phyloP scores from a whole-genome alignment of 2,797 vertebrate species.

The Myotis vivesi region DNA sequence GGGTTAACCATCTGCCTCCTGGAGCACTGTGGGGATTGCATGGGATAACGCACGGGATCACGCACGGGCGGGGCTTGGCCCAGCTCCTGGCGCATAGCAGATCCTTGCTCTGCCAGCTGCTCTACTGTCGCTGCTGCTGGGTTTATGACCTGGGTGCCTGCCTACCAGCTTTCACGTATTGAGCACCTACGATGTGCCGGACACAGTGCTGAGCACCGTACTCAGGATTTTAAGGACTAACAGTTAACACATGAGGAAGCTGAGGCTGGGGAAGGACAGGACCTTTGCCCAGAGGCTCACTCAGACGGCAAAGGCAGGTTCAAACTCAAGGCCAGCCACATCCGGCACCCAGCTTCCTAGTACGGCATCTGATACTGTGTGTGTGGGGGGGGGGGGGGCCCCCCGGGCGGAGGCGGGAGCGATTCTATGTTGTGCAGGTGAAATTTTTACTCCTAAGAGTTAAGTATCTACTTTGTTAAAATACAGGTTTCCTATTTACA shows the following conservation, averaged over 20 bases:
- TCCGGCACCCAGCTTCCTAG: neutral
- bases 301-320: neutral
- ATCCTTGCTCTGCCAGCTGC: neutral
- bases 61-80: fast-evolving
- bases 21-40: fast-evolving
- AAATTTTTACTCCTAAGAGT: neutral
- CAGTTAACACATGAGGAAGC: neutral
- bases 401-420: fast-evolving
- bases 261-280: neutral
- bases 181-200: fast-evolving
- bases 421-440: neutral
- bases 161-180: fast-evolving
- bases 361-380: neutral
- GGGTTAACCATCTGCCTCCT: neutral
- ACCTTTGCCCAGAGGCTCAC: neutral
- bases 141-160: neutral
- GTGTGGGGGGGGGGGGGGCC: no score
- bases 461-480: neutral
- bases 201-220: no score
- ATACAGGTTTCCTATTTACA: neutral
- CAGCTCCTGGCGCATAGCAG: fast-evolving
- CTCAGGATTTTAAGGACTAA: neutral
- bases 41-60: fast-evolving
- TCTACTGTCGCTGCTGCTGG: fast-evolving
- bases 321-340: neutral